phyloP scores from a whole-genome alignment of 1,140 invertebrate genomes.

The Hermetia illucens region DNA sequence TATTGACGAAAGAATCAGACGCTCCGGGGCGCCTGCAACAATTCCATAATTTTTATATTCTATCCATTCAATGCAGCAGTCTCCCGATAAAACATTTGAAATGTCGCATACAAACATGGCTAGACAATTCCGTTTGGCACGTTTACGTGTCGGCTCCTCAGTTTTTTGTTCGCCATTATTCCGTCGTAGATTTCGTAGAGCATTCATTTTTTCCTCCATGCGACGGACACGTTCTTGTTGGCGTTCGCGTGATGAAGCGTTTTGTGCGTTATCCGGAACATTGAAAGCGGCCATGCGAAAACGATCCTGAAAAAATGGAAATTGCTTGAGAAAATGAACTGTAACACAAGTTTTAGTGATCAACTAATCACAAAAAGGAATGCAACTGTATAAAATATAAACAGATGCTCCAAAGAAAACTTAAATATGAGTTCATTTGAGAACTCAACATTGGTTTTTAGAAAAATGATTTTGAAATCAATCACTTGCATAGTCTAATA shows the following conservation, averaged over 20 bases:
- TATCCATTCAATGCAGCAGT: constrained; percentile 61
- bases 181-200: constrained; percentile 18
- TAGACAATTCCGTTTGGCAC: constrained; percentile 44
- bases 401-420: no score
- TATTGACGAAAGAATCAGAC: constrained; percentile 79
- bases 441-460: no score
- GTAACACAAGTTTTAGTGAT: no score
- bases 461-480: no score
- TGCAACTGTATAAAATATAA: no score
- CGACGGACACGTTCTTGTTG: constrained; percentile 27
- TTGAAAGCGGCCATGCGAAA: constrained; percentile 28
- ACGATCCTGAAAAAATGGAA: constrained; percentile 15
- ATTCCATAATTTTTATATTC: constrained; percentile 45
- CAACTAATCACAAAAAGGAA: no score
- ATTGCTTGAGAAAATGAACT: no score
- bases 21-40: constrained; percentile 57
- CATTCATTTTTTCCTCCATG: constrained; percentile 30
- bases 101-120: constrained; percentile 81
- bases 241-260: constrained; percentile 13
- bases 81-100: constrained; percentile 44
- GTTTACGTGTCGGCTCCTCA: constrained; percentile 31
- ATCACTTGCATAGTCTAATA: no score
- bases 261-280: constrained; percentile 17
- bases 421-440: no score
- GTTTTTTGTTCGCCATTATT: constrained; percentile 10